phyloP scores from a whole-genome alignment of 2,797 vertebrate species.

The Loris lydekkerianus region DNA sequence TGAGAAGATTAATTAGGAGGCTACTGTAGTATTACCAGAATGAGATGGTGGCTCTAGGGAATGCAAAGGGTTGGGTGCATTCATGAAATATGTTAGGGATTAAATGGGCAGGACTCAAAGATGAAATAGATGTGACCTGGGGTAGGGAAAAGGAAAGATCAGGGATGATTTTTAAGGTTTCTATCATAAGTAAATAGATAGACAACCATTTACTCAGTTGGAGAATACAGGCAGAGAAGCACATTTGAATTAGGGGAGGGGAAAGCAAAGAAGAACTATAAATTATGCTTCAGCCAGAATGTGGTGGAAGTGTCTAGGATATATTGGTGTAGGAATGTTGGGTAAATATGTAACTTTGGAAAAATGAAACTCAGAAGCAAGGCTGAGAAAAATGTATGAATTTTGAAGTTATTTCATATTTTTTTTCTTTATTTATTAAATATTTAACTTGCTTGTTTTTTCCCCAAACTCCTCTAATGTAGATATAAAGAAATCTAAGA shows the following conservation, averaged over 20 bases:
- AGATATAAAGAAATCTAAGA: constrained; percentile 8
- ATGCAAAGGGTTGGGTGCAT: not conserved
- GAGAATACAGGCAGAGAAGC: not conserved
- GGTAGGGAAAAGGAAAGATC: not conserved
- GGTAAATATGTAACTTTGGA: not conserved
- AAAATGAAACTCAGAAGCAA: not conserved
- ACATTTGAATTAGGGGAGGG: not conserved
- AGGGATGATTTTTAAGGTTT: not conserved
- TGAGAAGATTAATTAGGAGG: not conserved
- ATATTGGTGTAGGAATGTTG: not conserved
- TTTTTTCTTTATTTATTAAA: constrained; percentile 7
- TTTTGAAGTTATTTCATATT: not conserved
- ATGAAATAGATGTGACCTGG: not conserved
- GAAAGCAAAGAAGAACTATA: not conserved
- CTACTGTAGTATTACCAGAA: not conserved
- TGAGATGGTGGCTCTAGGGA: not conserved
- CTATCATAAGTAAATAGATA: not conserved
- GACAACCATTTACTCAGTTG: not conserved
- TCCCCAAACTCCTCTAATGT: not conserved
- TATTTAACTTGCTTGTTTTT: not conserved
- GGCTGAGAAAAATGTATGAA: not conserved
- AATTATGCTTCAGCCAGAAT: not conserved
- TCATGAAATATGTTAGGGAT: not conserved
- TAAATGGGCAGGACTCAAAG: not conserved
- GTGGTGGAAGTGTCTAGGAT: not conserved